Percentiles rank a stretch among this genome's conserved stretches.
Conservation (phyloP, 2,113 vertebrate species). For the Cyanoderma ruficeps region DNA sequence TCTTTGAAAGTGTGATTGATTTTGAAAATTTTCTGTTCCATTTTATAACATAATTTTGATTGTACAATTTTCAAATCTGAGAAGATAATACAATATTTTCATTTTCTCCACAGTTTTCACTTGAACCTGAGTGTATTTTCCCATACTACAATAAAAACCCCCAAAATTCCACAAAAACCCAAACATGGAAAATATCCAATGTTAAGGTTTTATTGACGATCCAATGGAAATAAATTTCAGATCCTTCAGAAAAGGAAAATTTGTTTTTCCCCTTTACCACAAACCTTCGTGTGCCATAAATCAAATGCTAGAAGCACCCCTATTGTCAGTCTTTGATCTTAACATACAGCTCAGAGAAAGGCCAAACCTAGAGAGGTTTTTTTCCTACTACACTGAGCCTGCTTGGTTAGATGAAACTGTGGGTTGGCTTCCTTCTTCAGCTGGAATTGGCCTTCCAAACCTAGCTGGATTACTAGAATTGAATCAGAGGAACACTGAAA, state of each 20-base stretch:
- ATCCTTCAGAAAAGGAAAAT: background rate
- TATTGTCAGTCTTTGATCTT: slow-evolving; percentile 25
- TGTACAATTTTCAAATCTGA: background rate
- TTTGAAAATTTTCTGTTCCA: background rate
- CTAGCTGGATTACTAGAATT: background rate
- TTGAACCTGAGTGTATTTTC: background rate
- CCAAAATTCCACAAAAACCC: background rate
- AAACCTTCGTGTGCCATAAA: background rate
- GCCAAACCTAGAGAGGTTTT: background rate
- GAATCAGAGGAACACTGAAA: background rate
- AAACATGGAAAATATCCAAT: background rate
- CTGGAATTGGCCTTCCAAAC: background rate
- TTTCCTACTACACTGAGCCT: background rate
- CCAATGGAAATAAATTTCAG: background rate
- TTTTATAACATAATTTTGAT: background rate
- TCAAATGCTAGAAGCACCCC: background rate
- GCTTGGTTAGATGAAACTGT: slow-evolving; percentile 4
- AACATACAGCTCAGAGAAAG: background rate
- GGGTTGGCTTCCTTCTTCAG: background rate
- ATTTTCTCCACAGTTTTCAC: background rate
- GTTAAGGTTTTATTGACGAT: background rate
- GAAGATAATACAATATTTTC: background rate
- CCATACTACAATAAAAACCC: background rate
- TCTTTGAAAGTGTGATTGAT: background rate
- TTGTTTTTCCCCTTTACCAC: background rate